Evolutionary conservation across 2,797 vertebrate species (phyloP), one percentile per base, ranked within the genome.

Genomic region (Crypturellus tataupa): DNA sequence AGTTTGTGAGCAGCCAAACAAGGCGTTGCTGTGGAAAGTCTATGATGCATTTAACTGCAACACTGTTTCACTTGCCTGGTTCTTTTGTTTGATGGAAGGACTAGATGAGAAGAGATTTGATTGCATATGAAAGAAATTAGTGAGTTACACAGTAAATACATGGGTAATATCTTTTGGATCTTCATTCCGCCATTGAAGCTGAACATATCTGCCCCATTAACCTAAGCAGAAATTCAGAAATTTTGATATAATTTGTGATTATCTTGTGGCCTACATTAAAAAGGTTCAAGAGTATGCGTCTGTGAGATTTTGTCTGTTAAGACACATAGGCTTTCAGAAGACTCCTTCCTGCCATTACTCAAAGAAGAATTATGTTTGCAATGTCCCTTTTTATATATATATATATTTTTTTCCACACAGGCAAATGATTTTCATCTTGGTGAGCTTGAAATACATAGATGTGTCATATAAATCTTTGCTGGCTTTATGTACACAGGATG

Each of bases 31-130:
- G 39, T 60, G 46, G 67, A 78, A 85, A 85, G 25, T 10, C 89
- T 91, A 75, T 2, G 13, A 72, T 85, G 75, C 75, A 56, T 94
- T 94, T 90, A 87, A 82, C 80, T 78, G 87, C 63, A 87, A 65
- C 33, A 39, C 19, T 69, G 24, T 49, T 94, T 87, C 62, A 46
- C 51, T 90, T 82, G 37, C 8, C 19, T 64, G 39, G 14, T 79
- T 65, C 63, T 91, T 91, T 72, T 87, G 14, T 72, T 39, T 65
- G 31, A 75, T 75, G 72, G 47, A 76, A 47, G 20, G 47, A 5
- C n/a, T 63, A 16, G 35, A n/a, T 35, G 55, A 68, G 68, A 27
- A 20, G 25, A 82, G 60, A 68, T 92, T 67, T 93, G 44, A 85
- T 62, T 69, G 23, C 0, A 0, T 47, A 10, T 65, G 55, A 80